phyloP scores from a whole-genome alignment of 2,888 invertebrate genomes.

The Phyto melanocephala region DNA sequence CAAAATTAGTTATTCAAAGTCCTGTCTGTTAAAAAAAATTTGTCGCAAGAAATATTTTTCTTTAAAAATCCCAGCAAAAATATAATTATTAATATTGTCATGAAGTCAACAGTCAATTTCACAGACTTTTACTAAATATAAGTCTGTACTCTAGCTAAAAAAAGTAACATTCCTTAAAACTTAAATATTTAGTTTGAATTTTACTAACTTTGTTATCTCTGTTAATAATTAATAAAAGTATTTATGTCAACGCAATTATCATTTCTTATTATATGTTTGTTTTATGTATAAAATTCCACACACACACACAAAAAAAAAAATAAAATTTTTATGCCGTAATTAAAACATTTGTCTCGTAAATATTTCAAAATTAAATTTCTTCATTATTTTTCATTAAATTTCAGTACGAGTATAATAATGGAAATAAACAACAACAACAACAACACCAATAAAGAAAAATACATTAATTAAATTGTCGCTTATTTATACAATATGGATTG shows the following conservation, averaged over 20 bases:
- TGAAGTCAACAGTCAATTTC: background rate
- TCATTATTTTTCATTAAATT: constrained; percentile 60
- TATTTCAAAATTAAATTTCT: constrained; percentile 64
- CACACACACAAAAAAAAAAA: too few relatives aligned
- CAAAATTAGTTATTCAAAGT: too few relatives aligned
- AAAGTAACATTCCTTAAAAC: too few relatives aligned
- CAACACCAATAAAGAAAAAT: constrained; percentile 38
- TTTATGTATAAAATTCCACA: background rate
- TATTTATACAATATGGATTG: constrained; percentile 35
- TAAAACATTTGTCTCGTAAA: constrained; percentile 63
- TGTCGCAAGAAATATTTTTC: too few relatives aligned
- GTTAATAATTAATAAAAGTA: constrained; percentile 54
- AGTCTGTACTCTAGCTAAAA: background rate
- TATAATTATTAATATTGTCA: too few relatives aligned
- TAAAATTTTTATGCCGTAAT: constrained; percentile 13
- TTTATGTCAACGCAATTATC: constrained; percentile 59
- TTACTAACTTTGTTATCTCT: background rate
- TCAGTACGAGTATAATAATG: constrained; percentile 33
- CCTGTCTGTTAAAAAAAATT: too few relatives aligned
- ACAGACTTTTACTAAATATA: background rate
- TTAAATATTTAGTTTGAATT: too few relatives aligned
- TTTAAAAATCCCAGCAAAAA: background rate
- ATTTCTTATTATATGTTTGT: constrained; percentile 8
- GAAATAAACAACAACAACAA: constrained; percentile 16
- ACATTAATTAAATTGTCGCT: constrained; percentile 63